A percentile compares a stretch with the other conserved stretches of the same genome.
These are phyloP conservation scores for Tragelaphus imberbis DNA, from an alignment of 2,113 vertebrate species.

Conservation along the genomic window DNA sequence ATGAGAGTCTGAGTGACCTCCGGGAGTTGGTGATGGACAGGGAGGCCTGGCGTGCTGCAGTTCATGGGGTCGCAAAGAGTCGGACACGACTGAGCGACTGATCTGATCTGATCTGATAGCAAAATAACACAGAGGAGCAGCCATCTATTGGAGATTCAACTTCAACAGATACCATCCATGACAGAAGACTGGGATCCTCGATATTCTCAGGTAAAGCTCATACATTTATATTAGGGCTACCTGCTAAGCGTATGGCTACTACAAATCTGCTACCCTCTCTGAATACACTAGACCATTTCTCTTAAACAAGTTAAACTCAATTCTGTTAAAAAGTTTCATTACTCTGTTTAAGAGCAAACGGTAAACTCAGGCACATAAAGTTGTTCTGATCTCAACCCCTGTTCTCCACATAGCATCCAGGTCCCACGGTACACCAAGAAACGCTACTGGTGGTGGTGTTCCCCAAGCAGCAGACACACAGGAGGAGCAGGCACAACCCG, in stretches of 20 bases:
- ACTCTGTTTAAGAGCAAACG: not conserved
- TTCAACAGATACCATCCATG: not conserved
- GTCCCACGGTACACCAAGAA: not conserved
- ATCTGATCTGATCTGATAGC: too few relatives aligned
- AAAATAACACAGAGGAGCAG: not conserved
- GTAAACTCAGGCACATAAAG: not conserved
- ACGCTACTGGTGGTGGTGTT: not conserved
- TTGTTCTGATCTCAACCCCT: not conserved
- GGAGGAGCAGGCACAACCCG: accelerated
- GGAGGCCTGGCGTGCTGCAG: too few relatives aligned
- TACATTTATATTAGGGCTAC: not conserved
- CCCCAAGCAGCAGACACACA: not conserved
- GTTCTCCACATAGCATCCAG: not conserved
- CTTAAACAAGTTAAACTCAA: not conserved
- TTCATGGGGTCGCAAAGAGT: too few relatives aligned
- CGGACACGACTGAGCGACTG: too few relatives aligned
- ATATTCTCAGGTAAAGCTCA: not conserved
- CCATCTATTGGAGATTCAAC: not conserved
- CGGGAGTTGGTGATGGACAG: too few relatives aligned
- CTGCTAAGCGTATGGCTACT: not conserved
- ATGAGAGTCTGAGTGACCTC: too few relatives aligned
- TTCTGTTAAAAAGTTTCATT: not conserved
- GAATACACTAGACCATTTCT: not conserved
- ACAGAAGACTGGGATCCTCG: not conserved
- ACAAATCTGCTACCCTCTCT: not conserved